Evolutionary conservation across 2,113 vertebrate genomes (phyloP), one percentile per base, ranked within the genome.

Genomic region (Tupaia tana): DNA sequence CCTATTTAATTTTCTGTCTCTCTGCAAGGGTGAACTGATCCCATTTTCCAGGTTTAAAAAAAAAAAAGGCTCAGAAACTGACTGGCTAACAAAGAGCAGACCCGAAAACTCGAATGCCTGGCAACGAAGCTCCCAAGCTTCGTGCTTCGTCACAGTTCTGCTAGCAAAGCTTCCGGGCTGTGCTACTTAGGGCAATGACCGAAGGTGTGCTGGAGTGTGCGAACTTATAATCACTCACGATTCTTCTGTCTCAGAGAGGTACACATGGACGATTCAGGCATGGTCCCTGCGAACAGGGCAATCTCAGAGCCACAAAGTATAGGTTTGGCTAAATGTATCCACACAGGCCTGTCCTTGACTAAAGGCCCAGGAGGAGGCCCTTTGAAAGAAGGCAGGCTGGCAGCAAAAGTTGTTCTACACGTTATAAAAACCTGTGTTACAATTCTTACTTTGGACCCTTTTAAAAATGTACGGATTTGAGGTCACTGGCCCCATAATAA

Each of bases 391-490:
- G 11, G 31, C 11, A 1, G 20, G 16, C 10, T 3, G 0, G 70
- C 0, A 20, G 15, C 19, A 67, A 16, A 34, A 34, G 20, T 10
- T 14, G 22, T 15, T 89, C 56, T 79, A 80, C 18, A 43, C 22
- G 24, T 70, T 61, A 78, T 34, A 54, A 88, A 91, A 83, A 63
- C 71, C 71, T 66, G 19, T 9, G 66, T 24, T 61, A 66, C n/a
- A 52, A 56, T 85, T 80, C 77, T 94, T 64, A 88, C 64, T 74
- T 85, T 59, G 87, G 63, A 93, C 6, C 7, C 24, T 69, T 84
- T 74, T 73, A n/a, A 14, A 52, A 91, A 66, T 69, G 82, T 63
- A 81, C 15, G 74, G 29, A 85, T 81, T 77, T 73, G 20, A 79
- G 52, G 82, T 64, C 58, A 61, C 9, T 82, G 24, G 66, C 75